These are phyloP conservation scores for Zaprionus lachaisei DNA, from an alignment of 1,140 invertebrate species.

Conservation along the genomic window DNA sequence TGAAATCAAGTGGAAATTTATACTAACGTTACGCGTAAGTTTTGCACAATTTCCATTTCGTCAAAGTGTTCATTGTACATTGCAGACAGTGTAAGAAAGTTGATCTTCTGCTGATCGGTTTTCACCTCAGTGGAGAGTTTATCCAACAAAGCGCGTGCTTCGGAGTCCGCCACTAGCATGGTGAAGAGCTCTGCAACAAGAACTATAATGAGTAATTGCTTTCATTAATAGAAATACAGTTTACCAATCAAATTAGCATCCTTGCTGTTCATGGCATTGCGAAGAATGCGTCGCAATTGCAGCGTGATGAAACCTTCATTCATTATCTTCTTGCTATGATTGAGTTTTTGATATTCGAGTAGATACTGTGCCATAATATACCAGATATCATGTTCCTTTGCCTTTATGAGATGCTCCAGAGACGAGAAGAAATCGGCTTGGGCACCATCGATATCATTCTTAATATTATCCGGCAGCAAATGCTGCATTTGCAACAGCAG, in stretches of 20 bases:
- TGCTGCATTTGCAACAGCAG: slow-evolving; percentile 56
- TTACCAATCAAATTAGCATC: slow-evolving; percentile 72
- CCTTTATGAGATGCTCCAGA: slow-evolving; percentile 72
- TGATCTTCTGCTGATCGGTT: slow-evolving; percentile 73
- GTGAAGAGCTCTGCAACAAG: slow-evolving; percentile 56
- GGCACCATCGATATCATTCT: slow-evolving; percentile 61
- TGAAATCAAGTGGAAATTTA: neutral
- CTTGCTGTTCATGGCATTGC: slow-evolving; percentile 68
- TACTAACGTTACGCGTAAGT: slow-evolving; percentile 65
- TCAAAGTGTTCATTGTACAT: slow-evolving; percentile 73
- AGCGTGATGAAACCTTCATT: slow-evolving; percentile 69
- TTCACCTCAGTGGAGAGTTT: slow-evolving; percentile 70
- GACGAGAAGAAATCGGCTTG: slow-evolving; percentile 72
- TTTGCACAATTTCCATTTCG: slow-evolving; percentile 56
- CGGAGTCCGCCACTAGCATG: slow-evolving; percentile 64
- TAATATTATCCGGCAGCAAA: slow-evolving; percentile 41
- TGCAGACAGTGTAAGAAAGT: slow-evolving; percentile 73
- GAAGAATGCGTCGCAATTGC: slow-evolving; percentile 68
- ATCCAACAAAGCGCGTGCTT: slow-evolving; percentile 56
- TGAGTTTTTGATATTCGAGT: slow-evolving; percentile 67
- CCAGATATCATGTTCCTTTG: slow-evolving; percentile 74
- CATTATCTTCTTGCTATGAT: slow-evolving; percentile 65
- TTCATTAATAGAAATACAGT: neutral
- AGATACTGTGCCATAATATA: slow-evolving; percentile 77
- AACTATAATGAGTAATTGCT: neutral